Percentiles rank a stretch among this genome's conserved stretches.
phyloP scores from a whole-genome alignment of 2,113 vertebrate species.

The Columbina picui region DNA sequence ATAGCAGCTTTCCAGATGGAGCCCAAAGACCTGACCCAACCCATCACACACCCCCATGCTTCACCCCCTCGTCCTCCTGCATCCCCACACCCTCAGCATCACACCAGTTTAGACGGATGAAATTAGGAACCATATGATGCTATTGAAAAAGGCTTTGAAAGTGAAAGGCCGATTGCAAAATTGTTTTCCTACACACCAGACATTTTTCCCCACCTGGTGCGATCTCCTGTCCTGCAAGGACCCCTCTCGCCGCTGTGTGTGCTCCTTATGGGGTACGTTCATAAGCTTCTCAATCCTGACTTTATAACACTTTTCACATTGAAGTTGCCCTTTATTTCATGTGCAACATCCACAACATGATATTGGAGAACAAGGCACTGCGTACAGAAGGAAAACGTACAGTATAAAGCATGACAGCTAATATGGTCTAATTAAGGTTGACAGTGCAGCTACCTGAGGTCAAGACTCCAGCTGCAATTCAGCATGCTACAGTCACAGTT shows the following conservation, averaged over 20 bases:
- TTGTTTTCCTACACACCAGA: not conserved
- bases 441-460: accelerated
- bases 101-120: no score
- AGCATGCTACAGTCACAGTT: not conserved
- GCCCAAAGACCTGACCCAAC: not conserved
- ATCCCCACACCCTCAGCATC: no score
- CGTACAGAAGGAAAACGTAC: not conserved
- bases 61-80: not conserved
- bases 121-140: not conserved
- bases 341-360: no score
- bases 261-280: slow-evolving; percentile 5
- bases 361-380: not conserved
- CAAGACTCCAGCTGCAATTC: not conserved
- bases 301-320: not conserved
- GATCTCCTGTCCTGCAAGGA: slow-evolving; percentile 48
- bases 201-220: slow-evolving; percentile 14
- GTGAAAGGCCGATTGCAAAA: not conserved
- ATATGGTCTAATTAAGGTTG: not conserved
- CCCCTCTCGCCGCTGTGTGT: not conserved
- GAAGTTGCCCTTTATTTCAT: not conserved
- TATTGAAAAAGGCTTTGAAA: not conserved
- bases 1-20: accelerated
- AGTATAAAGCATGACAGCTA: not conserved
- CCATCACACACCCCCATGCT: no score
- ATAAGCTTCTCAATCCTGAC: not conserved